These are phyloP conservation scores for Epinotia brunnichana DNA, from an alignment of 2,888 invertebrate genomes.

Conservation along the genomic window DNA sequence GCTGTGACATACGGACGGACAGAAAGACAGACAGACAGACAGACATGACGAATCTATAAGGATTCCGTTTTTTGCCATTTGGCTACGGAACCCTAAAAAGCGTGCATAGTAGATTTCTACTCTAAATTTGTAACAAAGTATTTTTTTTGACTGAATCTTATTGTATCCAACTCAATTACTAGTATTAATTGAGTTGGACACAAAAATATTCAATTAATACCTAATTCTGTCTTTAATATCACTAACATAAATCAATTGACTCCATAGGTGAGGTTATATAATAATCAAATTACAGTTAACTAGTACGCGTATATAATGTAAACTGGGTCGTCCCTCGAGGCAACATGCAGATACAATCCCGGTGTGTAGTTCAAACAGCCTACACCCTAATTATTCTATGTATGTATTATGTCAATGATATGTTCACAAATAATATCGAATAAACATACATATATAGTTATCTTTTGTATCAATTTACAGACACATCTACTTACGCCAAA, in stretches of 20 bases:
- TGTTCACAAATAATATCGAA: constrained; percentile 34
- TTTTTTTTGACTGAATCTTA: too few species aligned
- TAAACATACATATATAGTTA: neutral
- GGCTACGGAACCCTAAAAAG: too few species aligned
- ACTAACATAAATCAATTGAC: constrained; percentile 6
- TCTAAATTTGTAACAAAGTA: too few species aligned
- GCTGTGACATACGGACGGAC: too few species aligned
- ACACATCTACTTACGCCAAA: neutral
- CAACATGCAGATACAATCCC: constrained; percentile 63
- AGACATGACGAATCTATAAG: too few species aligned
- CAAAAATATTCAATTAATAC: too few species aligned
- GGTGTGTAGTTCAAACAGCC: constrained; percentile 68
- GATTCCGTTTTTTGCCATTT: too few species aligned
- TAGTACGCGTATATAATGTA: constrained; percentile 20
- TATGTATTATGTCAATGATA: constrained; percentile 52
- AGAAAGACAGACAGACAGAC: too few species aligned
- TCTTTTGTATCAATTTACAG: neutral
- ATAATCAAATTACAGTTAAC: constrained; percentile 22
- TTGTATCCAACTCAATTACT: too few species aligned
- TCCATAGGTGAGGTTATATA: neutral
- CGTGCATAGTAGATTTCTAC: too few species aligned
- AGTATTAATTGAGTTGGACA: too few species aligned
- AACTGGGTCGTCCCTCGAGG: constrained; percentile 44
- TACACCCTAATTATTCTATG: constrained; percentile 65
- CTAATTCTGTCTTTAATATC: too few species aligned